Percentiles rank a stretch among this genome's conserved stretches.
Conservation (phyloP, 2,113 vertebrate species). For the Cyanoderma ruficeps region DNA sequence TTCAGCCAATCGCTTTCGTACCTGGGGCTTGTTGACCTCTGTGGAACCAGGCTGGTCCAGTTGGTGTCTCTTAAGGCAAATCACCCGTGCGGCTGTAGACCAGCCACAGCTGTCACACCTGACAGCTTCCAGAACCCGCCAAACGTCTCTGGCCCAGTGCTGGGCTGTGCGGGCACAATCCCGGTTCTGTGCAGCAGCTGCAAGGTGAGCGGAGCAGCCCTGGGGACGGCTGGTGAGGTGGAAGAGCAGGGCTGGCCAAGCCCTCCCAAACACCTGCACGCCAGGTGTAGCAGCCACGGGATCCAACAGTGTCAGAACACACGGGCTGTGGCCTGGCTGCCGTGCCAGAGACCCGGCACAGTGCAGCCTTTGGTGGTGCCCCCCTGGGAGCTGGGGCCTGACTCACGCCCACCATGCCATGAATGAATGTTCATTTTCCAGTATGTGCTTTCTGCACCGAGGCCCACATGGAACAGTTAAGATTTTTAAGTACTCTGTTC, state of each 20-base stretch:
- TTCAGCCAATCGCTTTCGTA: neutral
- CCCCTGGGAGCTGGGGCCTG: neutral
- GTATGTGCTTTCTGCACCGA: neutral
- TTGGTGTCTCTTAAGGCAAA: too few species aligned
- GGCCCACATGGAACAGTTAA: neutral
- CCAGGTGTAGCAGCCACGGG: neutral
- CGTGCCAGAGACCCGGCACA: neutral
- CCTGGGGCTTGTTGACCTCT: neutral
- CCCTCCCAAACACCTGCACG: neutral
- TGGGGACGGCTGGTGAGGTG: rapidly evolving
- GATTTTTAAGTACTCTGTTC: neutral
- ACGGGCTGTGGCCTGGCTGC: rapidly evolving
- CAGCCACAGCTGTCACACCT: neutral
- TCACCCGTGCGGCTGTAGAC: neutral
- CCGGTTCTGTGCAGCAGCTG: neutral
- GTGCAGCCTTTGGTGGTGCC: neutral
- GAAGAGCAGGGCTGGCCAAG: neutral
- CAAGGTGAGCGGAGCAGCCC: neutral
- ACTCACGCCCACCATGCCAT: neutral
- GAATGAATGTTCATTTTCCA: neutral
- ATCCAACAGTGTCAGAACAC: neutral
- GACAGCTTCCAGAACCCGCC: neutral
- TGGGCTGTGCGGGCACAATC: neutral
- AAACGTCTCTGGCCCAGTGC: neutral
- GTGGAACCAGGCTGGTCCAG: neutral